Conservation (phyloP, 1,140 invertebrate species). For the Brachionus calyciflorus region DNA sequence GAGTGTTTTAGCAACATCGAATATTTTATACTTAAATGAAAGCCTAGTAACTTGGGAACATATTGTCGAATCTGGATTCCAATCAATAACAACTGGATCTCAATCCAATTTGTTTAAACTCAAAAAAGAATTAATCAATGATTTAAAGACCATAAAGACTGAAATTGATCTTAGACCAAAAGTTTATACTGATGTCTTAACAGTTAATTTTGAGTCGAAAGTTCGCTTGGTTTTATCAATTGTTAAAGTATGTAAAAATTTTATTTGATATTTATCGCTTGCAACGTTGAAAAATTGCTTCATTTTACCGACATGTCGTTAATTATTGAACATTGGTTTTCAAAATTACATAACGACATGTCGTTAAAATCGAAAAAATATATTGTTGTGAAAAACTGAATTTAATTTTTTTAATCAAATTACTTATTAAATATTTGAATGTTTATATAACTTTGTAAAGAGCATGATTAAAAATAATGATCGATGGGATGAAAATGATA, state of each 20-base stretch:
- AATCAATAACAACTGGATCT: neutral
- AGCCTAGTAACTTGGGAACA: slow-evolving; percentile 17
- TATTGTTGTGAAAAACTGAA: too few species aligned
- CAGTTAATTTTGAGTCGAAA: slow-evolving; percentile 36
- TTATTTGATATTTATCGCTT: neutral
- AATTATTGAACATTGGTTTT: too few species aligned
- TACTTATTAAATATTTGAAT: too few species aligned
- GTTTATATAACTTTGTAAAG: neutral
- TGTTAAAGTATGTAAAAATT: neutral
- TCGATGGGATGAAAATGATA: slow-evolving; percentile 11
- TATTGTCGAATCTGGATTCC: slow-evolving; percentile 15
- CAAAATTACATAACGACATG: too few species aligned
- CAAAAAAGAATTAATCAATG: neutral
- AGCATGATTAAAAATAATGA: slow-evolving; percentile 33
- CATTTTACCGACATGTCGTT: too few species aligned
- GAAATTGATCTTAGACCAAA: neutral
- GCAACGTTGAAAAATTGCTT: too few species aligned
- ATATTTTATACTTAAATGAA: slow-evolving; percentile 18
- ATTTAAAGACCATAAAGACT: neutral
- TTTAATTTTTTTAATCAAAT: too few species aligned
- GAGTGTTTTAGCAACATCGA: neutral
- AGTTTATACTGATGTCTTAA: neutral
- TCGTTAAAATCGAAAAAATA: too few species aligned
- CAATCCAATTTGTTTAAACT: slow-evolving; percentile 8
- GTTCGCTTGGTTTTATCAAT: slow-evolving; percentile 16